Conservation (phyloP, 2,797 vertebrate genomes). For the Clarias fuscus region DNA sequence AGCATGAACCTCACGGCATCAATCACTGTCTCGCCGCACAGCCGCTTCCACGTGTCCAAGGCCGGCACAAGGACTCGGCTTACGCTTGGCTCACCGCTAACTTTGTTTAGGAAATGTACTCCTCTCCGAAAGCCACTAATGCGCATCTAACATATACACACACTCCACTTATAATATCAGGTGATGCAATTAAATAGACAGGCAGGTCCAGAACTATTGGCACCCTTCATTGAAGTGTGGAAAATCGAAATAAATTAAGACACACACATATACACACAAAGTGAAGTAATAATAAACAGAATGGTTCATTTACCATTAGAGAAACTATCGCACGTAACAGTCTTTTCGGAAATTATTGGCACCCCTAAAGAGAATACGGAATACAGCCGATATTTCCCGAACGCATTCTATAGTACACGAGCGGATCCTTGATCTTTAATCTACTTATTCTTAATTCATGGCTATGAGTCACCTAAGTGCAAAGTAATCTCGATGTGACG, state of each 20-base stretch:
- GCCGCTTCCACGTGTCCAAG: slow-evolving; percentile 30
- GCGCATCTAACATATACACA: not conserved
- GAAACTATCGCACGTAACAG: not conserved
- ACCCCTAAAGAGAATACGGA: not conserved
- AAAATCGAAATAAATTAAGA: not conserved
- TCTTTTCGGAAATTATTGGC: not conserved
- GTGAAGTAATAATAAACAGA: not conserved
- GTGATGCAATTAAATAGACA: not conserved
- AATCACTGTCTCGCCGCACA: slow-evolving; percentile 43
- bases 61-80: slow-evolving; percentile 32
- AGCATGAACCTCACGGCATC: slow-evolving; percentile 38
- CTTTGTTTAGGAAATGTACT: slow-evolving; percentile 20
- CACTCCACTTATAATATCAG: not conserved
- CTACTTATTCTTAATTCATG: slow-evolving; percentile 7
- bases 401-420: too few species aligned
- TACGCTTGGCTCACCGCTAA: slow-evolving; percentile 20
- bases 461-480: slow-evolving; percentile 7
- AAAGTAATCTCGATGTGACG: not conserved
- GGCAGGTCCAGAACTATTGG: not conserved
- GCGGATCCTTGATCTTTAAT: not conserved
- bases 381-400: not conserved
- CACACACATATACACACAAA: not conserved
- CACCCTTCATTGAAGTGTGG: not conserved
- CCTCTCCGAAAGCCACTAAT: slow-evolving; percentile 1
- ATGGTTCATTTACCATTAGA: not conserved